Base-by-base conservation (phyloP, 2,113 vertebrate species). In the Epinephelus moara region DNA sequence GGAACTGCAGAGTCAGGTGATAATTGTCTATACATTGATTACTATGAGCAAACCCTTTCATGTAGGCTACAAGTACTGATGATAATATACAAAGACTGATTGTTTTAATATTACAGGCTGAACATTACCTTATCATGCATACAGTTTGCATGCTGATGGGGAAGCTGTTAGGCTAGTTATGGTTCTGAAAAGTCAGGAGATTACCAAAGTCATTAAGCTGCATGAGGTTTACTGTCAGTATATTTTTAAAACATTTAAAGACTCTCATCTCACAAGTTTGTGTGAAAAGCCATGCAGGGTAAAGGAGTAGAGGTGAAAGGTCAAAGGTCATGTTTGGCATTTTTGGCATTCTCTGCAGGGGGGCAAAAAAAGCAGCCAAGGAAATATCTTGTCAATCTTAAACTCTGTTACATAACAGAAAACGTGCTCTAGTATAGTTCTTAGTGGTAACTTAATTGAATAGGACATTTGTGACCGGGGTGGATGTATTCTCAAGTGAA, bases 241-340 rank as follows among this genome's bases (percentile, higher is more conserved):
- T 37, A 37, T 1, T 6, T 37, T 37, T 37, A 30, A 30, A 30
- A 30, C 30, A 30, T 30, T 30, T 30, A 30, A 30, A 30, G 18
- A 17, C 13, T 42, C 27, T 52, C 66, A 80, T 30, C 23, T 42
- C 27, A 23, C 33, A 30, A 45, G 81, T 10, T 8, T 70, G 47
- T 47, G 57, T 64, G 18, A 61, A 14, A 69, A 49, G 80, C 53
- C 62, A 21, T 42, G 69, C 4, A n/a, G 64, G 59, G 45, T 53
- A n/a, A 76, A 37, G 63, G 5, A 2, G 14, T 2, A 27, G 53
- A 56, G 70, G 75, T 82, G 1, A 86, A 25, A 81, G 74, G 78
- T 84, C 40, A 84, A 18, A 82, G 89, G 81, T 88, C 67, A 59
- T 49, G 64, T 69, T 83, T 70, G 49, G 40, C 59, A 79, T 78